Evolutionary conservation across 2,797 vertebrate genomes (phyloP).

Genomic region (Etheostoma perlongum): DNA sequence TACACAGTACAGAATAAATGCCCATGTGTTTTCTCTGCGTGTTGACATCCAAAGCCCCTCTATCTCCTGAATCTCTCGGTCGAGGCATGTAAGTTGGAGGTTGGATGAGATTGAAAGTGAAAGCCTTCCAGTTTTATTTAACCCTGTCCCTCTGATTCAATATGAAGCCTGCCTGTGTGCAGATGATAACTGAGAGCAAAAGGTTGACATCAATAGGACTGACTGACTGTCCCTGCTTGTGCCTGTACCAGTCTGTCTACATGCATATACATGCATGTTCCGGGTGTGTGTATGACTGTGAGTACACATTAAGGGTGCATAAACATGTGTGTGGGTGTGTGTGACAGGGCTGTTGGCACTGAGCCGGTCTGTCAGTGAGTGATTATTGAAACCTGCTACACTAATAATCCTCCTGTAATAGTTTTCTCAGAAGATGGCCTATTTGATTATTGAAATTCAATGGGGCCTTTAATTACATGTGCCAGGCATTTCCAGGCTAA

Average conservation of each 20-base stretch:
- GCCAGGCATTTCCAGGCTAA: slow-evolving; percentile 87
- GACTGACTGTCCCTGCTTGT: slow-evolving; percentile 81
- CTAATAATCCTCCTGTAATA: slow-evolving; percentile 87
- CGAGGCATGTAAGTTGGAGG: slow-evolving; percentile 79
- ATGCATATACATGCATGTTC: slow-evolving; percentile 34
- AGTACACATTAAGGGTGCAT: slow-evolving; percentile 34
- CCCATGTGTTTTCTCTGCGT: slow-evolving; percentile 29
- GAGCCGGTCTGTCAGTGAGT: slow-evolving; percentile 82
- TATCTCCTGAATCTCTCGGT: slow-evolving; percentile 86
- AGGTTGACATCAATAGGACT: slow-evolving; percentile 90
- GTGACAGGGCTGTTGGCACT: slow-evolving; percentile 71
- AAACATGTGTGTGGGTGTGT: slow-evolving; percentile 25
- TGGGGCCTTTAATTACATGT: slow-evolving; percentile 88
- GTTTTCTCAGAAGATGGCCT: slow-evolving; percentile 85
- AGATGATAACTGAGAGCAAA: slow-evolving; percentile 90
- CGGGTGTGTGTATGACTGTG: slow-evolving; percentile 19
- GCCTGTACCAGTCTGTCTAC: slow-evolving; percentile 42
- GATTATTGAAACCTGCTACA: slow-evolving; percentile 85
- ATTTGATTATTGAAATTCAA: slow-evolving; percentile 91
- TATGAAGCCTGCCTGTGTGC: slow-evolving; percentile 90
- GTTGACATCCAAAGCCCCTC: slow-evolving; percentile 83
- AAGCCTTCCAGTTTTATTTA: slow-evolving; percentile 95
- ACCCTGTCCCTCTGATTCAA: slow-evolving; percentile 89
- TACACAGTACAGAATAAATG: slow-evolving; percentile 17
- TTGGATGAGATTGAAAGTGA: slow-evolving; percentile 92